Evolutionary conservation across 2,888 invertebrate species (phyloP).

Genomic region (Ceratothoa steindachneri): DNA sequence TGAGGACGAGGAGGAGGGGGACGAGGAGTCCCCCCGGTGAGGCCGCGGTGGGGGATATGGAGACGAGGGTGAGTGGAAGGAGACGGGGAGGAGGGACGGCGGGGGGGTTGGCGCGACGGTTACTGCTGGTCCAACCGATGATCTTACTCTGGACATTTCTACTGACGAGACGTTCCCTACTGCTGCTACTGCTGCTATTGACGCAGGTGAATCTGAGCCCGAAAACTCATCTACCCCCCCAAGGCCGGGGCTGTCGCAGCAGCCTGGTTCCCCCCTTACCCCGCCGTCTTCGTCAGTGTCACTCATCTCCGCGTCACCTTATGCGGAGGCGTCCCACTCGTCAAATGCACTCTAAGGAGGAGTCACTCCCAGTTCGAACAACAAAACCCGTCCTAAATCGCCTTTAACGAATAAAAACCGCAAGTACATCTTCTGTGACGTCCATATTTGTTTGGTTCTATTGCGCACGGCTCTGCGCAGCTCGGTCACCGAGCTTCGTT

Average conservation of each 20-base stretch:
- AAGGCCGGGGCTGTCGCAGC: slow-evolving; percentile 25
- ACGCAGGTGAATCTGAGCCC: background rate
- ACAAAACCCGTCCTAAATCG: background rate
- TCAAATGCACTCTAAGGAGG: background rate
- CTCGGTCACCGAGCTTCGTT: slow-evolving; percentile 33
- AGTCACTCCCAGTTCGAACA: background rate
- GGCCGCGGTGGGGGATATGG: slow-evolving; percentile 31
- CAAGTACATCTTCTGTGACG: slow-evolving; percentile 46
- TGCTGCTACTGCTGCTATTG: slow-evolving; percentile 7
- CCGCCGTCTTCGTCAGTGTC: slow-evolving; percentile 35
- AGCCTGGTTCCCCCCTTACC: slow-evolving; percentile 28
- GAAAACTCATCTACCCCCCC: slow-evolving; percentile 35
- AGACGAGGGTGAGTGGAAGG: slow-evolving; percentile 26
- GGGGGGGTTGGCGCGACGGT: slow-evolving; percentile 31
- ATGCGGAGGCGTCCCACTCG: background rate
- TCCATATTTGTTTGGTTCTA: slow-evolving; percentile 50
- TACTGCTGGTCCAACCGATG: too few relatives aligned
- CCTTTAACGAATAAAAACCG: background rate
- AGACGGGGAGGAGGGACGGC: slow-evolving; percentile 27
- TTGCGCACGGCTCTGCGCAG: slow-evolving; percentile 50
- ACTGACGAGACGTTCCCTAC: slow-evolving; percentile 15
- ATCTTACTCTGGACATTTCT: too few relatives aligned
- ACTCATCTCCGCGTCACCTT: slow-evolving; percentile 25
- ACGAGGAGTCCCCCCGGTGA: slow-evolving; percentile 23
- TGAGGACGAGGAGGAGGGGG: slow-evolving; percentile 34